Base-by-base conservation (phyloP, 2,888 invertebrate genomes). In the Gnatocerus cornutus region DNA sequence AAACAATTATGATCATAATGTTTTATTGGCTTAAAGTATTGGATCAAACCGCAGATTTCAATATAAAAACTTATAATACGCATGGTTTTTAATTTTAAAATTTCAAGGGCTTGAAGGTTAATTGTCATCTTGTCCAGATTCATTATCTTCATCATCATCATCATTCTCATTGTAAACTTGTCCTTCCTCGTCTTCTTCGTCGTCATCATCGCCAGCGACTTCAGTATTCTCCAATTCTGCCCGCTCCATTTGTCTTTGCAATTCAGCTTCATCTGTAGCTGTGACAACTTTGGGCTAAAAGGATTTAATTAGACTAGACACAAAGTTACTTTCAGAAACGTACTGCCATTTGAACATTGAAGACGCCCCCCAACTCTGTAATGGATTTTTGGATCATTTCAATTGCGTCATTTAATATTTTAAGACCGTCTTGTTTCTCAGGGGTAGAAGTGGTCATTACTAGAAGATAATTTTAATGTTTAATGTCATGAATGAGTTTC, bases 371-470 rank as follows among this genome's bases (percentile, higher is more conserved):
- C 8, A 92, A 88, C 10, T 89, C 88, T 13, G 89, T 90, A 73
- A 99, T 99, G 71, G 91, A 93, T 71, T 90, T 89, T 80, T 94
- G 90, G 71, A 99, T 97, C 79, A 91, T 91, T 73, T 94, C 93
- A 71, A 99, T 94, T 10, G 98, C 98, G 75, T 92, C 91, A 80
- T 95, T 93, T 55, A 99, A 86, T 4, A 95, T 93, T 85, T 93
- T 94, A 48, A 99, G 87, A 1, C 99, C 99, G 78, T 98, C 97
- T 52, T 92, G 89, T 83, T 97, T 95, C 83, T 99, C 99, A 21
- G 99, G 94, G 0, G 99, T 99, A 27, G 98, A 96, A 46, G 99
- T 98, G 10, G 99, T 99, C 91, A 99, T 97, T 68, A 99, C 98
- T 92, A 80, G 73, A 67, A 66, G 6, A n/a, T n/a, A n/a, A n/a